A percentile compares a stretch with the other conserved stretches of the same genome.
phyloP scores from a whole-genome alignment of 2,797 vertebrate genomes.

The Dryobates pubescens region DNA sequence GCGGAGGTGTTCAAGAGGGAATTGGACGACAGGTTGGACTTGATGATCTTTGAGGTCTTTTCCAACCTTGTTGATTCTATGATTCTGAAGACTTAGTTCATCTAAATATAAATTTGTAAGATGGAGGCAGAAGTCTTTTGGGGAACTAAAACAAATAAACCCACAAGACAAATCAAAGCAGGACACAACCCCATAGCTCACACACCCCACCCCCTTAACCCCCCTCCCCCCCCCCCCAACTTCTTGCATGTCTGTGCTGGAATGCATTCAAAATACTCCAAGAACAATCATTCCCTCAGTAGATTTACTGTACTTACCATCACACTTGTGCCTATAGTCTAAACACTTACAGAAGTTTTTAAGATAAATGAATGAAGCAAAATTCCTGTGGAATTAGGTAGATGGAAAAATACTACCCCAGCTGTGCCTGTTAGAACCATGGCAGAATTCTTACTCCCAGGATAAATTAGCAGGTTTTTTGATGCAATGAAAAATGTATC shows the following conservation, averaged over 20 bases:
- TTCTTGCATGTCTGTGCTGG: neutral
- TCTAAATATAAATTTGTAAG: neutral
- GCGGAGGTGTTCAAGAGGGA: no score
- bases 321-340: neutral
- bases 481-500: neutral
- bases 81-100: neutral
- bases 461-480: neutral
- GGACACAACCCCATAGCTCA: no score
- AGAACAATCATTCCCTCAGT: neutral
- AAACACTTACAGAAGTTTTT: neutral
- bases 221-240: neutral
- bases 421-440: neutral
- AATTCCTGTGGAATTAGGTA: neutral
- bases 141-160: neutral
- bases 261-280: neutral
- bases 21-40: no score
- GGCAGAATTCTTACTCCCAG: neutral
- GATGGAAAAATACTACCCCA: neutral
- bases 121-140: neutral
- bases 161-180: neutral
- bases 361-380: neutral
- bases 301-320: neutral
- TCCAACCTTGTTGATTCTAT: no score
- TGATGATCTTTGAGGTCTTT: no score
- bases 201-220: no score